A percentile compares a stretch with the other conserved stretches of the same genome.
phyloP scores from a whole-genome alignment of 1,140 invertebrate species.

The Nebria ingens region DNA sequence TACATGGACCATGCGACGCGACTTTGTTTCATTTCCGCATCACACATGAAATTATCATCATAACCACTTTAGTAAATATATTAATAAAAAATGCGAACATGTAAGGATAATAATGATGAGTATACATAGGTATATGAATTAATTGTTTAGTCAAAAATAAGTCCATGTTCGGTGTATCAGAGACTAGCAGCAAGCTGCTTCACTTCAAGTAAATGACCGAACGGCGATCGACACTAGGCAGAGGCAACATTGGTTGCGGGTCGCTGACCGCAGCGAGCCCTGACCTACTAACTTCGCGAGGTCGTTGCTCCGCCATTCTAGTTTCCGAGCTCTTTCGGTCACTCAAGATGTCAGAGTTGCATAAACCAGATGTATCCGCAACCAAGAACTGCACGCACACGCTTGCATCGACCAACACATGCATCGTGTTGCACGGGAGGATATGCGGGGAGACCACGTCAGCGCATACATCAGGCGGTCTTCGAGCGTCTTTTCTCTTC shows the following conservation, averaged over 20 bases:
- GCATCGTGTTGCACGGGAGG: not conserved
- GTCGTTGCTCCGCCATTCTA: constrained; percentile 36
- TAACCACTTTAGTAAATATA: too few relatives aligned
- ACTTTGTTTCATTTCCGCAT: too few relatives aligned
- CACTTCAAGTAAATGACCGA: constrained; percentile 29
- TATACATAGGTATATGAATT: too few relatives aligned
- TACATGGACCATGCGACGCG: not conserved
- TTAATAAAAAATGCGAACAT: too few relatives aligned
- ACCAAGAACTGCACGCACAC: constrained; percentile 15
- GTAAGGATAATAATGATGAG: too few relatives aligned
- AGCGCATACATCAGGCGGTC: not conserved
- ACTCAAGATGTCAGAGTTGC: constrained; percentile 26
- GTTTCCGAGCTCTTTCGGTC: constrained; percentile 32
- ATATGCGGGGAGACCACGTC: not conserved
- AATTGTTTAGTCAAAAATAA: too few relatives aligned
- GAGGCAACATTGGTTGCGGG: constrained; percentile 15
- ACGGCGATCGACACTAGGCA: not conserved
- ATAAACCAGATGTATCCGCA: constrained; percentile 17
- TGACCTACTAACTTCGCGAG: constrained; percentile 37
- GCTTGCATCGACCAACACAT: not conserved
- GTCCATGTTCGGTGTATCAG: too few relatives aligned
- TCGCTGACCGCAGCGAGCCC: constrained; percentile 31
- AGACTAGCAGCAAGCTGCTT: not conserved
- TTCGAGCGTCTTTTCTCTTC: not conserved
- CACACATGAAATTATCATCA: too few relatives aligned